A percentile compares a stretch with the other conserved stretches of the same genome.
These are phyloP conservation scores for Chionodraco myersi DNA, from an alignment of 2,113 vertebrate species.

Conservation along the genomic window DNA sequence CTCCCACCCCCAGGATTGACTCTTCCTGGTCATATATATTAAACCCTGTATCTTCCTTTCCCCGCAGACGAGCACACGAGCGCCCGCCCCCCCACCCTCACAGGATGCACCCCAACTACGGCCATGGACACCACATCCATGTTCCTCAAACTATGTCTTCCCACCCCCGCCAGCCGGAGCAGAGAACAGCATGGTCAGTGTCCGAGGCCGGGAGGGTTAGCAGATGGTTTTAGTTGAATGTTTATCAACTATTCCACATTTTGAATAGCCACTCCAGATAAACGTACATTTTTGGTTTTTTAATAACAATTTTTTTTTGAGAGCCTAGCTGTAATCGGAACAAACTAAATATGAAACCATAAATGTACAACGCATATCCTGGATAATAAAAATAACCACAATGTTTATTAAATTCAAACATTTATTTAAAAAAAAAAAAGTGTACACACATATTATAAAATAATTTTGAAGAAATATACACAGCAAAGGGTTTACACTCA, in stretches of 20 bases:
- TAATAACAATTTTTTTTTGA: no score
- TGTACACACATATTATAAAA: no score
- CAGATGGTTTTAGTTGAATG: not conserved
- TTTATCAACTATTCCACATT: conserved; percentile 1
- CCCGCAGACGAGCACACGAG: conserved; percentile 93
- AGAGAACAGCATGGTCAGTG: conserved; percentile 96
- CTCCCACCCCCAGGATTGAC: not conserved
- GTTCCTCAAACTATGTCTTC: conserved; percentile 99
- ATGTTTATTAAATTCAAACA: no score
- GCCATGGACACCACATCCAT: conserved; percentile 98
- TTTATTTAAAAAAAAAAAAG: no score
- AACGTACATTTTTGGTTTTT: not conserved
- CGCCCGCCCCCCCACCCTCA: conserved; percentile 97
- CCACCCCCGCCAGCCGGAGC: conserved; percentile 94
- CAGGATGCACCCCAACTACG: conserved; percentile 99
- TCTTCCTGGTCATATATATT: not conserved
- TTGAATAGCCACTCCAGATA: not conserved
- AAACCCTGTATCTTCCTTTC: not conserved
- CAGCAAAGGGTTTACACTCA: no score
- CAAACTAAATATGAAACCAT: no score
- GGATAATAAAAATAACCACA: no score
- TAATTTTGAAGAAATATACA: no score
- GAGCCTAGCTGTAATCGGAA: no score
- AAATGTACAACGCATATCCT: no score
- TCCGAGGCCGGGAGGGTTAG: not conserved